Conservation (phyloP, 1,140 invertebrate genomes). For the Pachyrhynchus sulphureomaculatus region DNA sequence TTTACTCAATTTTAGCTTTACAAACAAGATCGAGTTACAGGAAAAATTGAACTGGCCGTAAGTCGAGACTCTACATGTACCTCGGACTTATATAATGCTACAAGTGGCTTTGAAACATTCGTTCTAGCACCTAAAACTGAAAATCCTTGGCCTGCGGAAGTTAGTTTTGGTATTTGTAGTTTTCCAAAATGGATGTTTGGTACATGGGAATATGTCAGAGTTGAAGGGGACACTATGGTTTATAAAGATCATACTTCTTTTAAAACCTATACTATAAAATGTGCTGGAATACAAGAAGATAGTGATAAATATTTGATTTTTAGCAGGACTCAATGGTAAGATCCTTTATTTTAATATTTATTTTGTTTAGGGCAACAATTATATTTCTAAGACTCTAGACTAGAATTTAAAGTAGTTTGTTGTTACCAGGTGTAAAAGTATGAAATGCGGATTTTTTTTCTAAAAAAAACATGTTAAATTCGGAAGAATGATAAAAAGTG, state of each 20-base stretch:
- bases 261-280: conserved; percentile 65
- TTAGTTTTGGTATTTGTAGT: conserved; percentile 48
- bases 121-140: conserved; percentile 52
- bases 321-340: conserved; percentile 58
- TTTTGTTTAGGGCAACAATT: no score
- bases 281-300: conserved; percentile 50
- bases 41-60: conserved; percentile 63
- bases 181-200: conserved; percentile 70
- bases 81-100: conserved; percentile 59
- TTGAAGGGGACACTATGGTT: conserved; percentile 62
- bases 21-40: conserved; percentile 57
- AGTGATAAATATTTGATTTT: conserved; percentile 56
- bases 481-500: no score
- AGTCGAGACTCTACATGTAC: conserved; percentile 69
- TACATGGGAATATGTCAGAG: conserved; percentile 63
- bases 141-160: conserved; percentile 49
- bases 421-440: no score
- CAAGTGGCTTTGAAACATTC: conserved; percentile 63
- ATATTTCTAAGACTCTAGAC: no score
- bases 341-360: no score
- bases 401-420: no score
- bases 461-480: no score
- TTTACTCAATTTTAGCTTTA: conserved; percentile 63
- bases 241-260: conserved; percentile 67
- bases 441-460: no score